Evolutionary conservation across 2,888 invertebrate genomes (phyloP), one percentile per base, ranked within the genome.

Genomic region (Idaea biselata): DNA sequence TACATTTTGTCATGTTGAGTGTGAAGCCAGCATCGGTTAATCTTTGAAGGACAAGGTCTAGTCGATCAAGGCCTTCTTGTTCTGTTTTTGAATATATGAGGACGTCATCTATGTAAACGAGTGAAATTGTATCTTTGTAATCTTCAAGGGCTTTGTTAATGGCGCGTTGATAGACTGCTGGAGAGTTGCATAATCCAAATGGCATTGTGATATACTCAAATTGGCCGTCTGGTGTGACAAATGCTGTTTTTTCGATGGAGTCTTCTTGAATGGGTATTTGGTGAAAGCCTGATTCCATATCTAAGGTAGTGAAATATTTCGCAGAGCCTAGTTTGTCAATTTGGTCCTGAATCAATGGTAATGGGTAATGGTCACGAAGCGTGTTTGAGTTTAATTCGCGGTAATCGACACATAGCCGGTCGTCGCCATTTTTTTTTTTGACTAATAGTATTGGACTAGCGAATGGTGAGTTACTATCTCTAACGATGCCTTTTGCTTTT

Each of bases 381-480:
- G 70, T 70, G n/a, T 70, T 68, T 0, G 31, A 5, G 32, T 70
- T 68, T 2, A 68, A 16, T 25, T 70, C 70, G 1, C 70, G 53
- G 25, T 25, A 70, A 25, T 70, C 70, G 3, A 70, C 68, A 8
- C 66, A 70, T 14, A 68, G 6, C 8, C 70, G 63, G 11, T 70
- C 66, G 0, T 62, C 16, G 0, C 78, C 77, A 60, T 78, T 73
- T 14, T 75, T 72, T 62, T 79, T 78, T 55, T 76, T 75, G 0
- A 75, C 75, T 65, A 58, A 74, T 67, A 6, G 64, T 8, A 68
- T 66, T 0, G 79, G 80, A 44, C 81, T 81, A 0, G 79, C 73
- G 58, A 63, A 80, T 0, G 74, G 69, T 0, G 78, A 79, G 11
- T 66, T 69, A 31, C 77, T 78, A 64, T 76, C 75, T 0, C 73